Conservation (phyloP, 1,140 invertebrate species). For the Drosophila mauritiana region DNA sequence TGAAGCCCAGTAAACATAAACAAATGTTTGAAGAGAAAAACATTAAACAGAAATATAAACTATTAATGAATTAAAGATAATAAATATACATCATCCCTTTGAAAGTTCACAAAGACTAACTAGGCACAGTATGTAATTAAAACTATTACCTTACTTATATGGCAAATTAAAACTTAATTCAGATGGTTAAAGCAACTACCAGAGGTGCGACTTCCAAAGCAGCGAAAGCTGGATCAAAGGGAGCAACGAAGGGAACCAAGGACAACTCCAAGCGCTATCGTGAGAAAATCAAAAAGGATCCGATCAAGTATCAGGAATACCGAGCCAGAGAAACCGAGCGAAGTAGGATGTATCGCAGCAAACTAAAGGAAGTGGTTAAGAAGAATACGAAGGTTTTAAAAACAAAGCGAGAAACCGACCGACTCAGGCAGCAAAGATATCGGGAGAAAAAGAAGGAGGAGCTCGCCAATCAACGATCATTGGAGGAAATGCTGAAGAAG, state of each 20-base stretch:
- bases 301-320: not conserved
- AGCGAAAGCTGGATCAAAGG: not conserved
- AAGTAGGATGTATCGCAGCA: not conserved
- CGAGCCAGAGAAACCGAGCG: constrained; percentile 1
- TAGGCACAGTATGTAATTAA: too few species aligned
- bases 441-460: constrained; percentile 1
- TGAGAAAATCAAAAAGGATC: constrained; percentile 7
- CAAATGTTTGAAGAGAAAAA: not conserved
- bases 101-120: too few species aligned
- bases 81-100: too few species aligned
- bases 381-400: not conserved
- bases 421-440: constrained; percentile 2
- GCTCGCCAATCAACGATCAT: not conserved
- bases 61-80: not conserved
- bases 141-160: too few species aligned
- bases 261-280: constrained; percentile 4
- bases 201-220: too few species aligned
- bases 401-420: not conserved
- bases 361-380: not conserved
- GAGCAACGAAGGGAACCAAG: not conserved
- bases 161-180: too few species aligned
- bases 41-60: not conserved
- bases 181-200: not conserved
- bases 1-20: constrained; percentile 1
- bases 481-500: not conserved